Percentiles rank a stretch among this genome's conserved stretches.
These are phyloP conservation scores for Gastrophysa polygoni DNA, from an alignment of 2,888 invertebrate genomes.

Conservation along the genomic window DNA sequence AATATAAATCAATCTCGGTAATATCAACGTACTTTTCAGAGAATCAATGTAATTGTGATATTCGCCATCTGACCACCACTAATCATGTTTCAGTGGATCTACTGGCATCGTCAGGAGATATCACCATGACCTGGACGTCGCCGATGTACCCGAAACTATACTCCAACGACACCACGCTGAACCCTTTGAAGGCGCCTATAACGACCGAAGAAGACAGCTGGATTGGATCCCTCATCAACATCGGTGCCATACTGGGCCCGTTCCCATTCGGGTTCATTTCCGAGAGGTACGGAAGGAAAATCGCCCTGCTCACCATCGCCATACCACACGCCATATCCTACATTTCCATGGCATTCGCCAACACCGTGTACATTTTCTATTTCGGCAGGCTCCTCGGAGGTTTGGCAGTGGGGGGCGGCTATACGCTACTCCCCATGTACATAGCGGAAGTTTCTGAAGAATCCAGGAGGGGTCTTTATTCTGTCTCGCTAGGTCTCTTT, in stretches of 20 bases:
- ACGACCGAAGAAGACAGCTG: slow-evolving; percentile 57
- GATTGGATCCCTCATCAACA: slow-evolving; percentile 59
- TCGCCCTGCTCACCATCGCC: slow-evolving; percentile 64
- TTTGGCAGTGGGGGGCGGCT: slow-evolving; percentile 70
- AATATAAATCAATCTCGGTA: too few relatives aligned
- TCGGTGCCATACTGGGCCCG: slow-evolving; percentile 65
- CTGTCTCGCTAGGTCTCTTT: slow-evolving; percentile 71
- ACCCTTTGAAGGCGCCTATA: slow-evolving; percentile 51
- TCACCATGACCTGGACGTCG: slow-evolving; percentile 43
- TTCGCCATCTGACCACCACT: background rate
- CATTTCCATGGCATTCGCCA: slow-evolving; percentile 40
- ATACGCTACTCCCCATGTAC: slow-evolving; percentile 81
- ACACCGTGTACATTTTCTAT: slow-evolving; percentile 46
- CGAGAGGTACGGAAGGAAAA: slow-evolving; percentile 71
- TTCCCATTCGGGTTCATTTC: slow-evolving; percentile 70
- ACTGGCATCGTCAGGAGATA: slow-evolving; percentile 42
- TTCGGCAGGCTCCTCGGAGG: slow-evolving; percentile 63
- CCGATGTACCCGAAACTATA: slow-evolving; percentile 42
- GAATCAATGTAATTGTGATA: too few relatives aligned
- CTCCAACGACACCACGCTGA: slow-evolving; percentile 40
- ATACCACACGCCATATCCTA: slow-evolving; percentile 42
- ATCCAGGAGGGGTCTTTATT: slow-evolving; percentile 75
- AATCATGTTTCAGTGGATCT: slow-evolving; percentile 39
- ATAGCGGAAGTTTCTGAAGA: slow-evolving; percentile 82
- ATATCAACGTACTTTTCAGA: too few relatives aligned